Evolutionary conservation across 1,140 invertebrate species (phyloP).

Genomic region (Aethina tumida): DNA sequence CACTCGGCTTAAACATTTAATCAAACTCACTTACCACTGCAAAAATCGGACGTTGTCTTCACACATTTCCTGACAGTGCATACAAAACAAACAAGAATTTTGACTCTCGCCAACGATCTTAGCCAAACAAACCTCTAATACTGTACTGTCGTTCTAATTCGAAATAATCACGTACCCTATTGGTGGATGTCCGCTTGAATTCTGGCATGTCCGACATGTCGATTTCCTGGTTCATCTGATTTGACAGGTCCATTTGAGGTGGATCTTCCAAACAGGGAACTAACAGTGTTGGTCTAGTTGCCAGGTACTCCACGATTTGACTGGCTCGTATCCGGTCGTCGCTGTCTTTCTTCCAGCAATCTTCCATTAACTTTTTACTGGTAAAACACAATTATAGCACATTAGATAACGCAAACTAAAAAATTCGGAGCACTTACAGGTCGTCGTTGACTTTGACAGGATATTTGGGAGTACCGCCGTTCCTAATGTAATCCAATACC

Average conservation of each 20-base stretch:
- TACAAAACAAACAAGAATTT: too few relatives aligned
- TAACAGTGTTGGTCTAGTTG: constrained; percentile 64
- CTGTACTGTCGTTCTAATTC: too few relatives aligned
- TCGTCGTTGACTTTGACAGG: constrained; percentile 65
- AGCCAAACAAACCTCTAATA: too few relatives aligned
- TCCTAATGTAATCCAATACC: constrained; percentile 71
- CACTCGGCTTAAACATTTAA: too few relatives aligned
- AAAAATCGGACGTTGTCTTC: too few relatives aligned
- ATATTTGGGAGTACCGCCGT: constrained; percentile 58
- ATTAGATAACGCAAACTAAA: background rate
- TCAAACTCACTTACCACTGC: too few relatives aligned
- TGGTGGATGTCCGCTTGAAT: constrained; percentile 25
- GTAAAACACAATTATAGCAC: constrained; percentile 17
- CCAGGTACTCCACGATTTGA: constrained; percentile 71
- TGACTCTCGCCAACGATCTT: too few relatives aligned
- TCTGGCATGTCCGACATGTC: constrained; percentile 30
- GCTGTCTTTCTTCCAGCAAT: constrained; percentile 67
- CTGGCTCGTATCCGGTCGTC: constrained; percentile 60
- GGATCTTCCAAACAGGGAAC: constrained; percentile 71
- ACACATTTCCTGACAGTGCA: too few relatives aligned
- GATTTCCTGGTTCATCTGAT: constrained; percentile 46
- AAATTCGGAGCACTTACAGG: constrained; percentile 50
- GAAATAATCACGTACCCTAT: too few relatives aligned
- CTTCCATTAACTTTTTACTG: constrained; percentile 62
- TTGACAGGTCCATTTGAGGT: constrained; percentile 56